A percentile compares a stretch with the other conserved stretches of the same genome.
Conservation (phyloP, 2,888 invertebrate species). For the Ormyrus nitidulus region DNA sequence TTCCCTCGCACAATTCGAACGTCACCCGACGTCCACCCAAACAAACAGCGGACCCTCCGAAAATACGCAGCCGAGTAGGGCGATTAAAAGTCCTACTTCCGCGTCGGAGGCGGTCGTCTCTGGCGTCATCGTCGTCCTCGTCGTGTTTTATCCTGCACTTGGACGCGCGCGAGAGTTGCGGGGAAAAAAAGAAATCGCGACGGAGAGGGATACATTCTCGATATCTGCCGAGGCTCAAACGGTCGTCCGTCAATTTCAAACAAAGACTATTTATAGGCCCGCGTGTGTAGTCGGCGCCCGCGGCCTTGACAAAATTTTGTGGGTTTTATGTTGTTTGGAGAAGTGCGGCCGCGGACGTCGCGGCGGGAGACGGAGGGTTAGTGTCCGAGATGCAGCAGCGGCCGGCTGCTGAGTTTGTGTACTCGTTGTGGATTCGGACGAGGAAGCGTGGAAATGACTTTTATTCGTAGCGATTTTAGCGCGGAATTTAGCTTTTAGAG, state of each 20-base stretch:
- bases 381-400: neutral
- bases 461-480: neutral
- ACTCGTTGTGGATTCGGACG: neutral
- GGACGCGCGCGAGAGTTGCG: neutral
- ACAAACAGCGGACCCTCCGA: too few species aligned
- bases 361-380: neutral
- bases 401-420: neutral
- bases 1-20: too few species aligned
- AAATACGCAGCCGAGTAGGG: too few species aligned
- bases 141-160: slow-evolving; percentile 2
- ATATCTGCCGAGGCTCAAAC: slow-evolving; percentile 7
- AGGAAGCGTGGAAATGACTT: neutral
- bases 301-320: slow-evolving; percentile 22
- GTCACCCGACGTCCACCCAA: too few species aligned
- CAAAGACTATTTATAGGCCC: slow-evolving; percentile 29
- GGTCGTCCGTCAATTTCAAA: slow-evolving; percentile 27
- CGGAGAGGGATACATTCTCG: too few species aligned
- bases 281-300: neutral
- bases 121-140: too few species aligned
- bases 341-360: neutral
- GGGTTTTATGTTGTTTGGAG: slow-evolving; percentile 23
- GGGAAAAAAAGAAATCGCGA: too few species aligned
- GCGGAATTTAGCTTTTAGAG: neutral
- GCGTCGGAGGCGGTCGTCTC: too few species aligned
- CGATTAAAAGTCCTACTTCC: too few species aligned